Percentiles rank a stretch among this genome's conserved stretches.
Evolutionary conservation across 35 echinoderm and acorn worm species (phyloP).

Genomic region (Diadema setosum): DNA sequence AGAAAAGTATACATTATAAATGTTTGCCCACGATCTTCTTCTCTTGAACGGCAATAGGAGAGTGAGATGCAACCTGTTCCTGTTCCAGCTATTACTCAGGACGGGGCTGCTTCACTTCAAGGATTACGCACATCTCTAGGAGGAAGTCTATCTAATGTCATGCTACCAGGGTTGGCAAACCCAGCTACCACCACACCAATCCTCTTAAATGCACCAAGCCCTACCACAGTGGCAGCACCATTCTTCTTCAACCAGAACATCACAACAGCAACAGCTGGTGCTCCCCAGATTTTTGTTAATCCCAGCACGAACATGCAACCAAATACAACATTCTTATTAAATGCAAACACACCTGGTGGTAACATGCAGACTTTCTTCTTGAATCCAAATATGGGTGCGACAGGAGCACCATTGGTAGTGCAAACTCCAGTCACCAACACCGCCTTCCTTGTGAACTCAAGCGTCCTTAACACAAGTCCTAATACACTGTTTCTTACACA

Average conservation of each 20-base stretch:
- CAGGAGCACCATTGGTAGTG: not conserved
- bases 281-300: not conserved
- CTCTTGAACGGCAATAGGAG: not conserved
- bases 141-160: not conserved
- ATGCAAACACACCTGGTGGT: not conserved
- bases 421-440: not conserved
- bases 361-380: conserved; percentile 7
- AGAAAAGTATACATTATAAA: too few relatives aligned
- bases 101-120: not conserved
- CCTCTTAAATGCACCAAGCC: not conserved
- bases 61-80: not conserved
- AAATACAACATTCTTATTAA: conserved; percentile 5
- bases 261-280: not conserved
- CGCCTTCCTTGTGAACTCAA: not conserved
- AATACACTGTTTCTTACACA: not conserved
- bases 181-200: not conserved
- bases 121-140: not conserved
- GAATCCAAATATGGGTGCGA: not conserved
- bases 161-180: not conserved
- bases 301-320: not conserved
- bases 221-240: conserved; percentile 1
- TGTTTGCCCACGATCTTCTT: too few relatives aligned
- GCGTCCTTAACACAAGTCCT: not conserved
- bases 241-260: not conserved
- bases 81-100: not conserved